A percentile compares a stretch with the other conserved stretches of the same genome.
Evolutionary conservation across 2,888 invertebrate genomes (phyloP).

Genomic region (Tenthredo scrophulariae): DNA sequence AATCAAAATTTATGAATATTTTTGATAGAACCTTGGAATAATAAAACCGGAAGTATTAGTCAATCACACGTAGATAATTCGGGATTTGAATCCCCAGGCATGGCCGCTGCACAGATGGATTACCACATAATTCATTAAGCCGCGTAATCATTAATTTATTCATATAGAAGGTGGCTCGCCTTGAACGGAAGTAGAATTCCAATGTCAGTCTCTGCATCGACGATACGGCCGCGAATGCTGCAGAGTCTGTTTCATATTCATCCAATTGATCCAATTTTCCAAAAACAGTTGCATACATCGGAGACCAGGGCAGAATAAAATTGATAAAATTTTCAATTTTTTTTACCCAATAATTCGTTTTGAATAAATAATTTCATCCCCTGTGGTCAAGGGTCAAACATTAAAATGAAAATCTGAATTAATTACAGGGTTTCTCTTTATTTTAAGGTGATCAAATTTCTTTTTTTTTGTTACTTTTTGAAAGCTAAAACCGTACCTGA

Average conservation of each 20-base stretch:
- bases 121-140: background rate
- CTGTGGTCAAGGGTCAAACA: too few species aligned
- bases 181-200: slow-evolving; percentile 46
- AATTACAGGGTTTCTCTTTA: too few species aligned
- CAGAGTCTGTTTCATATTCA: background rate
- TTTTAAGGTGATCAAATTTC: too few species aligned
- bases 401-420: too few species aligned
- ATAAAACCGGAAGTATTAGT: slow-evolving; percentile 8
- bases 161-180: slow-evolving; percentile 41
- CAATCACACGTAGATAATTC: background rate
- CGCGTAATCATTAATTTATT: slow-evolving; percentile 27
- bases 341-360: too few species aligned
- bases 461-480: too few species aligned
- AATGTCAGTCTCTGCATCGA: background rate
- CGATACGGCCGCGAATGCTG: background rate
- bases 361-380: too few species aligned
- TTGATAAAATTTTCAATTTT: too few species aligned
- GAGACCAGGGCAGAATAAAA: too few species aligned
- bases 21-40: background rate
- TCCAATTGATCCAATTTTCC: background rate
- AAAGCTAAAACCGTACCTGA: too few species aligned
- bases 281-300: background rate
- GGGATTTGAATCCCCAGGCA: background rate
- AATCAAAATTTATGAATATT: background rate
- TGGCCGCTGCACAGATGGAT: background rate